These are phyloP conservation scores for Acheta domesticus DNA, from an alignment of 2,888 invertebrate species.

Conservation along the genomic window DNA sequence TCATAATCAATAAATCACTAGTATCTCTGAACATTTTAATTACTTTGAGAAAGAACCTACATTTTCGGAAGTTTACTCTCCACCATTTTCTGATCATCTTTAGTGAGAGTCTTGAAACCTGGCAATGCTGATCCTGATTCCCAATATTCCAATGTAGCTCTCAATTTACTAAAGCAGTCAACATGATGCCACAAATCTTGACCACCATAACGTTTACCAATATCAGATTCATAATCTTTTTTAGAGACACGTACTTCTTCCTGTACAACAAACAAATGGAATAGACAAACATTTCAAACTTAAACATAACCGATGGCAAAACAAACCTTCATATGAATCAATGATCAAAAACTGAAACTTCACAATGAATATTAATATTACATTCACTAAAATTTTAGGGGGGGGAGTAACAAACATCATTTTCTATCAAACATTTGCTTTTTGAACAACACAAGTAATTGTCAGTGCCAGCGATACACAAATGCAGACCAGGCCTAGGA, in stretches of 20 bases:
- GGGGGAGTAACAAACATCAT: too few relatives aligned
- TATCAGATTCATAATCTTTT: slow-evolving; percentile 77
- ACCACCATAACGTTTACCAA: slow-evolving; percentile 78
- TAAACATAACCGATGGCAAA: slow-evolving; percentile 36
- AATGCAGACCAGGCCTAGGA: too few relatives aligned
- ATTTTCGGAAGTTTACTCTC: slow-evolving; percentile 64
- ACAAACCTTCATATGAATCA: background rate
- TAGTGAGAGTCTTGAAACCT: slow-evolving; percentile 67
- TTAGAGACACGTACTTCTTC: slow-evolving; percentile 74
- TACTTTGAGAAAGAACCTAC: slow-evolving; percentile 21
- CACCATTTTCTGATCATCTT: slow-evolving; percentile 67
- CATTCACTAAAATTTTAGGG: too few relatives aligned
- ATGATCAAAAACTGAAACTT: too few relatives aligned
- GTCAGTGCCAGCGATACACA: too few relatives aligned
- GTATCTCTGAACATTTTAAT: too few relatives aligned
- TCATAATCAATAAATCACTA: too few relatives aligned
- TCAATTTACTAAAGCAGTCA: slow-evolving; percentile 77
- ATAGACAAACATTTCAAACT: background rate
- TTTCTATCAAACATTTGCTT: too few relatives aligned
- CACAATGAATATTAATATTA: too few relatives aligned
- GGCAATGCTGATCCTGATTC: slow-evolving; percentile 68
- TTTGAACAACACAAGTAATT: too few relatives aligned
- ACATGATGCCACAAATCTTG: slow-evolving; percentile 87
- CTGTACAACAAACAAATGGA: slow-evolving; percentile 46
- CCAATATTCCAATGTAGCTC: slow-evolving; percentile 70